Base-by-base conservation (phyloP, 1,140 invertebrate species). In the Nymphalis io region DNA sequence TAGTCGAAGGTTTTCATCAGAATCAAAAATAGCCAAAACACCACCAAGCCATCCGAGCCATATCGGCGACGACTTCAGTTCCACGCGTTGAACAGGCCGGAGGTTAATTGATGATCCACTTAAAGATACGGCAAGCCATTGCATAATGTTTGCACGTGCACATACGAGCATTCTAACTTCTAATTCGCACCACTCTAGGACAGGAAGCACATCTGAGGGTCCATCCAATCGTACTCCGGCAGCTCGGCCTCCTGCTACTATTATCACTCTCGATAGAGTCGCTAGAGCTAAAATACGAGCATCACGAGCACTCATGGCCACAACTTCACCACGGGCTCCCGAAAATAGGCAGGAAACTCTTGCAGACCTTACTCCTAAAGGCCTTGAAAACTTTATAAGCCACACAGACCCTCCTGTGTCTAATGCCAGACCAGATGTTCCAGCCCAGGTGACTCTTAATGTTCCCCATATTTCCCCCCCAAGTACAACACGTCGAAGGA, bases 391-490 rank as follows among this genome's bases (percentile, higher is more conserved):
- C 80, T 95, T 96, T 13, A 99, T 93, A 79, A 99, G 96, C 94
- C 98, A 99, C 3, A 99, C 98, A n/a, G 97, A 99, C 1, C 98
- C 98, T 15, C 98, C 98, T 68, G 97, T 98, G 87, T 99, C 98
- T 20, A 97, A 96, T 58, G 97, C 97, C 15, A 99, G 89, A 0
- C 90, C 92, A 21, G 92, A 91, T 3, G 80, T 80, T 0, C 85
- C 91, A 27, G 93, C 90, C 93, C 94, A 98, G 92, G 95, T 97
- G 92, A 99, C 93, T 87, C 97, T 95, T 55, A 99, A 91, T 8
- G 97, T 96, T 38, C 97, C 97, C 70, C 96, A 97, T 73, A 96
- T 96, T 15, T 96, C 96, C 4, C 97, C 96, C 80, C 98, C 97
- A 23, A 96, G 95, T 82, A 98, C 97, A 5, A 99, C 94, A 33